Base-by-base conservation (phyloP, 2,888 invertebrate genomes). In the Incurvaria masculella region DNA sequence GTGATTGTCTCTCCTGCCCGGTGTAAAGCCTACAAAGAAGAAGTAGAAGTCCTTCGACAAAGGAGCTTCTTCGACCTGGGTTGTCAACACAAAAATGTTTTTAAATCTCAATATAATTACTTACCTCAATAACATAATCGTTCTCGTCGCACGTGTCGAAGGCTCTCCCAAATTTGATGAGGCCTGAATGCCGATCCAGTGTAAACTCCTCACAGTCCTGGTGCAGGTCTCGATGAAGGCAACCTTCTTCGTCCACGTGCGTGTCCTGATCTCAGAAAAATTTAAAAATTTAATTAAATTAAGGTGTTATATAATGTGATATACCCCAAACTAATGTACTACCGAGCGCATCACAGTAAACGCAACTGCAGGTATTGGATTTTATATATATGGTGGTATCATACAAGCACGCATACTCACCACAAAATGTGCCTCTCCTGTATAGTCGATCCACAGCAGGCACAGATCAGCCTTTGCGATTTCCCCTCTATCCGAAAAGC, bases 121-220 rank as follows among this genome's bases (percentile, higher is more conserved):
- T 59, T 72, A 88, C 91, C 81, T 90, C 87, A 54, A 91, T 87
- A 16, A 88, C 62, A 61, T 91, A 91, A 63, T 91, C 91, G 57
- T 91, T 86, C 64, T 89, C 87, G 46, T 94, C 92, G 60, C 95
- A 95, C 2, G 94, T 94, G 62, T 94, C 92, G 59, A 94, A 91
- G 61, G 84, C 83, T 47, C 94, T 80, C 26, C 84, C 81, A 61
- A 90, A 95, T 1, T 87, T 84, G 61, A 92, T 84, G 53, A 85
- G 86, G 47, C 86, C 85, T 10, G 83, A 75, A 45, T 85, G 80
- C 39, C 81, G 74, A 44, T 79, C 70, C 21, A 74, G 61, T 48
- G 63, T 74, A 57, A 89, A 87, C 17, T 79, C 66, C 4, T 80
- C 65, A 60, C 94, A 94, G 63, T 94, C 86, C 65, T 94, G 91